Conservation (phyloP, 92 coral and sea anemone genomes). For the Epizoanthus scotinus region DNA sequence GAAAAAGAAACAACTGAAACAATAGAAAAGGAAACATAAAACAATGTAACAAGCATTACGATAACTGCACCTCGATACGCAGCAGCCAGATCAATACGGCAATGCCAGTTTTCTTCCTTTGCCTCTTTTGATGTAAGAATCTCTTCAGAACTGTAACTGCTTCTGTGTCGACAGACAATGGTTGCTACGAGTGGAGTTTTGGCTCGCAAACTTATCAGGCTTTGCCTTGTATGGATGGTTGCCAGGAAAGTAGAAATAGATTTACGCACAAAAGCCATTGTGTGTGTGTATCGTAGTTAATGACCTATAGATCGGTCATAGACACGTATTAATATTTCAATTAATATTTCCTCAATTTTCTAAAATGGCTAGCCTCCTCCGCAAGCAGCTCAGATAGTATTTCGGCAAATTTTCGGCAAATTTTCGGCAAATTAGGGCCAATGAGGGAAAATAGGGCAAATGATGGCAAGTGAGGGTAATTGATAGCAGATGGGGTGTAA, state of each 20-base stretch:
- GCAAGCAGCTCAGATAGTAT: too few relatives aligned
- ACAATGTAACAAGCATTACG: too few relatives aligned
- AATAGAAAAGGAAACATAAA: not conserved
- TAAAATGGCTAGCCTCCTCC: too few relatives aligned
- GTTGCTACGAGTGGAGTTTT: not conserved
- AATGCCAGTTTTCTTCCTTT: conserved; percentile 63
- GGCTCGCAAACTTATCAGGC: not conserved
- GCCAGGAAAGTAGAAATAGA: not conserved
- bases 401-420: too few relatives aligned
- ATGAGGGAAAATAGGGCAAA: too few relatives aligned
- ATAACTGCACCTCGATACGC: conserved; percentile 60
- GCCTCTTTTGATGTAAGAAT: conserved; percentile 45
- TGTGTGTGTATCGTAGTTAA: too few relatives aligned
- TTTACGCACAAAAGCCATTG: conserved; percentile 15
- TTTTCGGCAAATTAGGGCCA: too few relatives aligned
- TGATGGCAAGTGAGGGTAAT: too few relatives aligned
- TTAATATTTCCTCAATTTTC: too few relatives aligned
- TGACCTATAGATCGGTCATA: too few relatives aligned
- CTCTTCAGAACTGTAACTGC: not conserved
- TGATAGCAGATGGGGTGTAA: too few relatives aligned
- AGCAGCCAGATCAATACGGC: conserved; percentile 82
- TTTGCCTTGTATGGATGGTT: not conserved
- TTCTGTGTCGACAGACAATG: not conserved
- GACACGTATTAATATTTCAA: too few relatives aligned
- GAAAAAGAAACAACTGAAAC: not conserved